Evolutionary conservation across 2,797 vertebrate species (phyloP), one percentile per base, ranked within the genome.

Genomic region (Salarias fasciatus): DNA sequence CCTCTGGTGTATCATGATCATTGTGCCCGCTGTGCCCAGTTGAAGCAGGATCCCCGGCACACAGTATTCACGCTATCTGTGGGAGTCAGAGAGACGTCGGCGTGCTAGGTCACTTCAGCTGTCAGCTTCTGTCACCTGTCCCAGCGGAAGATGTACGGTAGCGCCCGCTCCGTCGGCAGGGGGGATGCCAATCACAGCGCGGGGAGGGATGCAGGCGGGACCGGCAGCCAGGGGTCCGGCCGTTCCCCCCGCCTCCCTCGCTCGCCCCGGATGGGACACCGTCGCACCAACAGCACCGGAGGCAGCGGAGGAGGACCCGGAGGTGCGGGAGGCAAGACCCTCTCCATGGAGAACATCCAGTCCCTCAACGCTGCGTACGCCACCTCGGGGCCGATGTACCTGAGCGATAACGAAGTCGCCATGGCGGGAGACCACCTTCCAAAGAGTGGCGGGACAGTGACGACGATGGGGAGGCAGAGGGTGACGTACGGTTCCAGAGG

Each of bases 331-430:
- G 96, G 97, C 7, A 99, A 99, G 84, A 99, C 97, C 0, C 93
- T 99, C 18, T 99, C 98, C 14, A 99, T 99, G 98, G 98, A 99
- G 86, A 99, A 99, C 78, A 99, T 99, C 64, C 98, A 99, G 72
- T 99, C 98, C 40, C 93, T 99, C 64, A 99, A 99, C 2, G 98
- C 98, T 24, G 98, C 98, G 3, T 99, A 99, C 13, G 97, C 97
- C 45, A 98, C 96, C 0, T 97, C 97, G 0, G 95, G 97, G 54
- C 97, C 98, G 0, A 97, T 99, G 97, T 99, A 99, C 83, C 92
- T 99, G 42, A 99, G 97, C 38, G 97, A 99, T 86, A 98, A 99
- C 14, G 93, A 94, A 76, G 92, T 93, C 0, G 87, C 90, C 47
- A 85, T 94, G 57, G 80, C 80, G 15, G 89, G 88, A 2, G 92